Percentiles rank a stretch among this genome's conserved stretches.
Evolutionary conservation across 1,140 invertebrate genomes (phyloP).

Genomic region (Planococcus citri): DNA sequence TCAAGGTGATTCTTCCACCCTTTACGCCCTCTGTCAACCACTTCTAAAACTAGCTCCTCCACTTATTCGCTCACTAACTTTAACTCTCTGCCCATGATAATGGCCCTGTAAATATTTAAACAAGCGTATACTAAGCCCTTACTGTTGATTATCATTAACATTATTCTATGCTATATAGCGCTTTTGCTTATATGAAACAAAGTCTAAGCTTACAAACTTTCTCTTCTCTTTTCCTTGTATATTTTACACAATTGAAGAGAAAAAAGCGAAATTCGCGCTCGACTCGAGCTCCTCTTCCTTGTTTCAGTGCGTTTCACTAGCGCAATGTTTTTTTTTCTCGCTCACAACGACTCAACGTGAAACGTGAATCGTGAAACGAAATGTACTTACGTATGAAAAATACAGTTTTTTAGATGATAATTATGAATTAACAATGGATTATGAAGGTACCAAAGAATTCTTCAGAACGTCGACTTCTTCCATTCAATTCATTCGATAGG

Average conservation of each 20-base stretch:
- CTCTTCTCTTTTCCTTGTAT: slow-evolving; percentile 10
- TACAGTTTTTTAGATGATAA: not conserved
- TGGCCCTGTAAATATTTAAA: slow-evolving; percentile 20
- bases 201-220: slow-evolving; percentile 17
- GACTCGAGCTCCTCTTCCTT: not conserved
- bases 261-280: not conserved
- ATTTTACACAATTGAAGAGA: not conserved
- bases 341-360: no score
- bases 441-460: not conserved
- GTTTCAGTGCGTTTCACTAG: not conserved
- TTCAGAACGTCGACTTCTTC: no score
- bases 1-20: slow-evolving; percentile 19
- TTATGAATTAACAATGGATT: not conserved
- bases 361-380: no score
- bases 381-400: no score
- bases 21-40: slow-evolving; percentile 18
- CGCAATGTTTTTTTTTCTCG: no score
- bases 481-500: no score
- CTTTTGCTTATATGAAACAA: slow-evolving; percentile 17
- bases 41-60: slow-evolving; percentile 19
- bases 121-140: slow-evolving; percentile 17
- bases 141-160: slow-evolving; percentile 20
- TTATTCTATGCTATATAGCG: slow-evolving; percentile 20
- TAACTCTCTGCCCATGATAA: slow-evolving; percentile 19
- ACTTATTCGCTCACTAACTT: slow-evolving; percentile 19